Evolutionary conservation across 2,797 vertebrate genomes (phyloP).

Genomic region (Phoebastria nigripes): DNA sequence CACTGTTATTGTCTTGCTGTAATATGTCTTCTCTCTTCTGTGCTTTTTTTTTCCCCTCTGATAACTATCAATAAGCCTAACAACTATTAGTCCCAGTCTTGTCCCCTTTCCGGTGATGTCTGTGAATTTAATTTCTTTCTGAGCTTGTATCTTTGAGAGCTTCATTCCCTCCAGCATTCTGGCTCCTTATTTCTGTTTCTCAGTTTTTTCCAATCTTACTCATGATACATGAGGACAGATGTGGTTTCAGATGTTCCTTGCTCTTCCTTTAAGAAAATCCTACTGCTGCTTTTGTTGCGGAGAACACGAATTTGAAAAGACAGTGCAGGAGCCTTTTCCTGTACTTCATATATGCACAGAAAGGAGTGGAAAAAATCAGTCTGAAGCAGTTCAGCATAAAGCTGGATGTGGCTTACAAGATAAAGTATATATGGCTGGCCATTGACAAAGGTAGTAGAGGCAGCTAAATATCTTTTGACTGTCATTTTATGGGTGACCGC

Average conservation of each 20-base stretch:
- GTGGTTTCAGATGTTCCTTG: neutral
- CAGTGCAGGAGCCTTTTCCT: neutral
- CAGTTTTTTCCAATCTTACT: neutral
- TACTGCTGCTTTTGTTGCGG: neutral
- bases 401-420: neutral
- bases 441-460: neutral
- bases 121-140: neutral
- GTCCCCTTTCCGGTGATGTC: neutral
- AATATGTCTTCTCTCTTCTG: neutral
- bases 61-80: neutral
- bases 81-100: neutral
- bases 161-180: neutral
- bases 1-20: neutral
- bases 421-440: neutral
- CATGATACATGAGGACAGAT: neutral
- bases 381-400: neutral
- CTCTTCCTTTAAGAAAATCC: neutral
- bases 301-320: neutral
- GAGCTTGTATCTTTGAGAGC: neutral
- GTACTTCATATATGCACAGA: neutral
- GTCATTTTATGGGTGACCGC: conserved; percentile 2
- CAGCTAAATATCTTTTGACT: neutral
- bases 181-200: neutral
- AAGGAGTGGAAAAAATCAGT: neutral
- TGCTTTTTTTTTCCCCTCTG: neutral